Evolutionary conservation across 2,113 vertebrate genomes (phyloP).

Genomic region (Ptychochromis oligacanthus): DNA sequence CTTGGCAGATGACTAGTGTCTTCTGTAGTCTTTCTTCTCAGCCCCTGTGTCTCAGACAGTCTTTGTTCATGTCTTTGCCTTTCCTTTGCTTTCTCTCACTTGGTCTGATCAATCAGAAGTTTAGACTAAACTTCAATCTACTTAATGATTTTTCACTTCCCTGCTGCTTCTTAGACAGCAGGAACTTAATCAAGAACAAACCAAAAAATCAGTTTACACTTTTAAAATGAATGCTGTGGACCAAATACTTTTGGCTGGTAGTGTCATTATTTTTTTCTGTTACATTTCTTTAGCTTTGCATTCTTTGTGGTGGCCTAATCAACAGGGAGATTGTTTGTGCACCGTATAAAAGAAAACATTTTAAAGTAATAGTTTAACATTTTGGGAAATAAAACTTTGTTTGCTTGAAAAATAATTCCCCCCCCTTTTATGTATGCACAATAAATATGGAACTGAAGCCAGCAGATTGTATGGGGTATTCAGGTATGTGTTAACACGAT

Average conservation of each 20-base stretch:
- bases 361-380: background rate
- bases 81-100: background rate
- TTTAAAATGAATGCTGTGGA: background rate
- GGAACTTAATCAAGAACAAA: background rate
- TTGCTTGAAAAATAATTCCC: background rate
- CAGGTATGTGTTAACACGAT: background rate
- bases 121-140: background rate
- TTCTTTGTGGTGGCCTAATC: background rate
- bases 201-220: background rate
- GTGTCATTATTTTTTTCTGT: background rate
- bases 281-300: background rate
- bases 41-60: background rate
- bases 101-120: background rate
- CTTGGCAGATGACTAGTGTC: background rate
- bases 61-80: background rate
- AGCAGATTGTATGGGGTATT: too few relatives aligned
- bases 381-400: background rate
- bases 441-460: background rate
- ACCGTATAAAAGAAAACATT: background rate
- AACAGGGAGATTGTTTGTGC: background rate
- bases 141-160: background rate
- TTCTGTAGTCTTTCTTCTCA: conserved; percentile 12
- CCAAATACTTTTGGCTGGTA: background rate
- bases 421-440: background rate
- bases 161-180: background rate